Percentiles rank a stretch among this genome's conserved stretches.
Conservation (phyloP, 2,888 invertebrate genomes). For the Dryadula phaetusa region DNA sequence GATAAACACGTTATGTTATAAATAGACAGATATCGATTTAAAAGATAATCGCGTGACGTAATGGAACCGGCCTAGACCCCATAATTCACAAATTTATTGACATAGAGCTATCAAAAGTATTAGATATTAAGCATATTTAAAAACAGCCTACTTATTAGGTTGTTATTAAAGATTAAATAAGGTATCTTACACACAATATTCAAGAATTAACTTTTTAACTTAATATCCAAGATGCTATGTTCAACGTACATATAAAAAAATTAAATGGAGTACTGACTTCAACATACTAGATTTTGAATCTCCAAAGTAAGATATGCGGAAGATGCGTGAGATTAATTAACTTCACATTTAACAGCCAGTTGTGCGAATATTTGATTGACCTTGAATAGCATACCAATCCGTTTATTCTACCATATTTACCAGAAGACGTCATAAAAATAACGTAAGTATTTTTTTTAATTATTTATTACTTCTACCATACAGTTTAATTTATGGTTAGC, state of each 20-base stretch:
- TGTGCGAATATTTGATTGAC: neutral
- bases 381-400: neutral
- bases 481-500: too few species aligned
- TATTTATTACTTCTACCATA: too few species aligned
- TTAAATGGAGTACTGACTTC: too few species aligned
- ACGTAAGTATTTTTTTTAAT: too few species aligned
- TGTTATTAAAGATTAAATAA: conserved; percentile 1
- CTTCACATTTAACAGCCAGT: too few species aligned
- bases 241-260: neutral
- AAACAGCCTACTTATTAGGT: neutral
- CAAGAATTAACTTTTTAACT: neutral
- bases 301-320: too few species aligned
- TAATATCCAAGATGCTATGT: neutral
- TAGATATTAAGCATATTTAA: neutral
- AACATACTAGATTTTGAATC: too few species aligned
- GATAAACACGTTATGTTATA: conserved; percentile 12
- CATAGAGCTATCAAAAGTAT: neutral
- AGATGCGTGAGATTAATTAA: too few species aligned
- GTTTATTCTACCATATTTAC: neutral
- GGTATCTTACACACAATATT: neutral
- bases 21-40: conserved; percentile 4
- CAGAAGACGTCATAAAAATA: too few species aligned
- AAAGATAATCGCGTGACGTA: conserved; percentile 16
- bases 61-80: conserved; percentile 16
- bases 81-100: conserved; percentile 4